phyloP scores from a whole-genome alignment of 2,797 vertebrate species.

The Falco rusticolus region DNA sequence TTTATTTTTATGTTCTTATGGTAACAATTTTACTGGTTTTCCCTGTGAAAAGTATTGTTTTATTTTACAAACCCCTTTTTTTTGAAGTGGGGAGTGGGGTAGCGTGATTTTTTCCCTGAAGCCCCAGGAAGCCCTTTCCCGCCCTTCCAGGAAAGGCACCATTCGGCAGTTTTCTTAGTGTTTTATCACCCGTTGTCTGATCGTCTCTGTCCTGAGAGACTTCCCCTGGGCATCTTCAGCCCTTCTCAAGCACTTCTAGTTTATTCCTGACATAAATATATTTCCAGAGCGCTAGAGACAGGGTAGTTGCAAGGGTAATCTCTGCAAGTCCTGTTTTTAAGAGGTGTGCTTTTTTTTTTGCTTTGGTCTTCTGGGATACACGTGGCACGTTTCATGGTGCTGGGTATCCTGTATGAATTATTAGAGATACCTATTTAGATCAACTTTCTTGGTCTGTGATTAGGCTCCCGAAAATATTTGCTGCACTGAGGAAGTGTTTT shows the following conservation, averaged over 20 bases:
- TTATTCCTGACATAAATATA: rapidly evolving
- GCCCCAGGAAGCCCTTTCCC: rapidly evolving
- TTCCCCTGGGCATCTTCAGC: rapidly evolving
- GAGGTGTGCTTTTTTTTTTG: background rate
- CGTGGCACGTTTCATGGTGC: rapidly evolving
- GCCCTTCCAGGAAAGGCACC: rapidly evolving
- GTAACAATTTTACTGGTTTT: too few relatives aligned
- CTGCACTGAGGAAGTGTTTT: rapidly evolving
- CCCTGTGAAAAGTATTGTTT: background rate
- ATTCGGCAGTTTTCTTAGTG: rapidly evolving
- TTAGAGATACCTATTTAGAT: rapidly evolving
- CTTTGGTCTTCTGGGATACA: rapidly evolving
- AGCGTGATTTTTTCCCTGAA: background rate
- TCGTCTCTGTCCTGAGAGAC: rapidly evolving
- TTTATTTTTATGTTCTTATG: rapidly evolving
- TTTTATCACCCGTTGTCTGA: rapidly evolving
- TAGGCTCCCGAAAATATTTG: rapidly evolving
- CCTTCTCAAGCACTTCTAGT: rapidly evolving
- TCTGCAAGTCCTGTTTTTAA: rapidly evolving
- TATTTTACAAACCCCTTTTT: rapidly evolving
- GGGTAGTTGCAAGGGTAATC: rapidly evolving
- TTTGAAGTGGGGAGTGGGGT: rapidly evolving
- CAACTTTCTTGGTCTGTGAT: rapidly evolving
- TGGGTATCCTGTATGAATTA: too few relatives aligned
- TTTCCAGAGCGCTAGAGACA: rapidly evolving